Conservation (phyloP, 2,797 vertebrate species). For the Tokudaia muenninki region DNA sequence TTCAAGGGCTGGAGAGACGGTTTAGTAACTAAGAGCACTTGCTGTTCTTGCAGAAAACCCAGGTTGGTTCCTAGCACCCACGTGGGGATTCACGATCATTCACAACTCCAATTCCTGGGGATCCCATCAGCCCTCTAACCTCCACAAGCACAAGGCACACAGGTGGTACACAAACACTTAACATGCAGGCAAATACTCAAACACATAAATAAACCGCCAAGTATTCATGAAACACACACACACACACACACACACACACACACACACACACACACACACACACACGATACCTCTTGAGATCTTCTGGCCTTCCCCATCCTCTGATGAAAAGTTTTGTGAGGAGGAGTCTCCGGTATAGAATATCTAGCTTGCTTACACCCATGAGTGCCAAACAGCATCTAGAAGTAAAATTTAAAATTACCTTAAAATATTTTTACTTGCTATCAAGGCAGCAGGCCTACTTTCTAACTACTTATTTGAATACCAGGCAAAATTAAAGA, state of each 20-base stretch:
- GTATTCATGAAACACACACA: not conserved
- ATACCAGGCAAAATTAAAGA: conserved; percentile 49
- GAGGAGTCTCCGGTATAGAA: conserved; percentile 97
- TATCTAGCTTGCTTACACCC: conserved; percentile 97
- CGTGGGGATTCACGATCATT: not conserved
- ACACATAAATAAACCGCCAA: not conserved
- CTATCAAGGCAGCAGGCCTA: not conserved
- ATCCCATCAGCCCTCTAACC: not conserved
- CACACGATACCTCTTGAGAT: conserved; percentile 97
- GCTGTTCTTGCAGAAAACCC: not conserved
- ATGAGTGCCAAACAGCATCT: conserved; percentile 92
- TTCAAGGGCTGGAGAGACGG: not conserved
- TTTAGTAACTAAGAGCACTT: not conserved
- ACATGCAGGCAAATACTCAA: not conserved
- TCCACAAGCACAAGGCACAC: not conserved
- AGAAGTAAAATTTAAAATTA: conserved; percentile 68
- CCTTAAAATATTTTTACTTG: conserved; percentile 59
- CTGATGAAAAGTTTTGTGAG: conserved; percentile 98
- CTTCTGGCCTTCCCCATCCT: conserved; percentile 98
- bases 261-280: no score
- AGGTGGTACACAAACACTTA: not conserved
- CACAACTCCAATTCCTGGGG: not conserved
- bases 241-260: not conserved
- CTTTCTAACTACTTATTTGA: conserved; percentile 43
- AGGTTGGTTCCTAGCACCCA: not conserved